Evolutionary conservation across 2,888 invertebrate genomes (phyloP).

Genomic region (Rhamnusium bicolor): DNA sequence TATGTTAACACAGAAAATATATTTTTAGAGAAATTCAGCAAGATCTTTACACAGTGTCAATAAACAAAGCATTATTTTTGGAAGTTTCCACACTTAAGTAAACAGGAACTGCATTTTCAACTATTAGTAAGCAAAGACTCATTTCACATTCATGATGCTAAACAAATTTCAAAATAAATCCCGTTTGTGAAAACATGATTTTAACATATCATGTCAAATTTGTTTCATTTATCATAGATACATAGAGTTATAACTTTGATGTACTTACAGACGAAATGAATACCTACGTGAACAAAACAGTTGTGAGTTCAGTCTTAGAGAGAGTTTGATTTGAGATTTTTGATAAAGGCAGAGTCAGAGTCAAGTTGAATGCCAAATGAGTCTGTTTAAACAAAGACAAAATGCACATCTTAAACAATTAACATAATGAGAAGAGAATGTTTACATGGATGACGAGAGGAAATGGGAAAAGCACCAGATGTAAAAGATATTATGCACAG

Average conservation of each 20-base stretch:
- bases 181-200: neutral
- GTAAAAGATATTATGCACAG: neutral
- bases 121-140: neutral
- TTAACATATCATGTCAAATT: no score
- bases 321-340: neutral
- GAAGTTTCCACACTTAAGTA: neutral
- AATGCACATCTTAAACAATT: neutral
- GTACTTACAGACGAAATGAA: no score
- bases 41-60: neutral
- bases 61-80: neutral
- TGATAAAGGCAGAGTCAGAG: neutral
- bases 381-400: neutral
- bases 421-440: neutral
- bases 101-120: neutral
- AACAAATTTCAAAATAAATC: no score
- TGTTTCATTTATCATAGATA: no score
- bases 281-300: neutral
- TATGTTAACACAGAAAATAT: neutral
- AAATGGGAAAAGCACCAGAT: neutral
- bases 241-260: no score
- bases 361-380: neutral
- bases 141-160: no score
- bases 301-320: neutral
- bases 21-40: neutral
- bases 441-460: neutral